phyloP scores from a whole-genome alignment of 2,113 vertebrate genomes.

The Sialia sialis region DNA sequence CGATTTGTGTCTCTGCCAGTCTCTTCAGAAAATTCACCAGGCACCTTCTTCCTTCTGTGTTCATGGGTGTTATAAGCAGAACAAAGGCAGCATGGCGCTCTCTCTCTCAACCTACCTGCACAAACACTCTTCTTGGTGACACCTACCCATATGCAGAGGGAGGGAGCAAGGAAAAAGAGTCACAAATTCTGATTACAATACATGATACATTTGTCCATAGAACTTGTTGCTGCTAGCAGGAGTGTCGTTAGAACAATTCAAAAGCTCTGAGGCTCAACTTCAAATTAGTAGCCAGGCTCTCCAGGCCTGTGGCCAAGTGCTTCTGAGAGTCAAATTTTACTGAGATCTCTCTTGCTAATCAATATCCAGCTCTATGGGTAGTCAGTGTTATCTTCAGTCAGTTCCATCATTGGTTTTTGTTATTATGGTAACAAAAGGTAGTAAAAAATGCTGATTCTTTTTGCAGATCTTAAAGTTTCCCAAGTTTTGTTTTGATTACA shows the following conservation, averaged over 20 bases:
- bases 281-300: neutral
- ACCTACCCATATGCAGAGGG: rapidly evolving
- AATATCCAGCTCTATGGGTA: neutral
- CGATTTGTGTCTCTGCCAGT: neutral
- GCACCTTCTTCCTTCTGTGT: neutral
- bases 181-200: neutral
- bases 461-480: neutral
- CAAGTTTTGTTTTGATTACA: neutral
- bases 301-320: neutral
- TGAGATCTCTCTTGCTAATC: neutral
- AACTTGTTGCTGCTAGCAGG: neutral
- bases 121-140: neutral
- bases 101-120: neutral
- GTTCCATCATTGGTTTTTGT: neutral
- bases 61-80: rapidly evolving
- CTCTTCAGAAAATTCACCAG: neutral
- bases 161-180: neutral
- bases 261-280: neutral
- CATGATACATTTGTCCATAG: neutral
- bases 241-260: neutral
- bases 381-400: neutral
- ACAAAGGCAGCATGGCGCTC: neutral
- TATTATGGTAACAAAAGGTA: neutral
- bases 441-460: neutral
- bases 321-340: neutral